Evolutionary conservation across 1,140 invertebrate species (phyloP).

Genomic region (Oscheius sp.): DNA sequence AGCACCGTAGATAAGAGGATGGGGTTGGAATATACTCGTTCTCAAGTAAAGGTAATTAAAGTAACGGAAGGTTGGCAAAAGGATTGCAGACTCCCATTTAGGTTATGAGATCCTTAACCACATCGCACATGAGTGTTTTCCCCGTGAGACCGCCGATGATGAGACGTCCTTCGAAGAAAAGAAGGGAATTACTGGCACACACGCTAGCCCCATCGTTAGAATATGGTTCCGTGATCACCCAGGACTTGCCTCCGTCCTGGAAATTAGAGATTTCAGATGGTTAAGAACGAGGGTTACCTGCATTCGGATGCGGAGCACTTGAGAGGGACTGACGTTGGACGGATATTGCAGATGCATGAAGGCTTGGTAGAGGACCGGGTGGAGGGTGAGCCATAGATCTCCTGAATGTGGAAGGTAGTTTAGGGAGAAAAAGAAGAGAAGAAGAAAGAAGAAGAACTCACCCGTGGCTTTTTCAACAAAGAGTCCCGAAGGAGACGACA

Average conservation of each 20-base stretch:
- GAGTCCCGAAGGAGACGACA: conserved; percentile 15
- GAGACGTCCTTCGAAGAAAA: conserved; percentile 20
- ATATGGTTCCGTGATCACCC: conserved; percentile 37
- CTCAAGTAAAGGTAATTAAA: too few relatives aligned
- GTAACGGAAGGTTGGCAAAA: too few relatives aligned
- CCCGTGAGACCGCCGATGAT: conserved; percentile 26
- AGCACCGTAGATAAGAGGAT: too few relatives aligned
- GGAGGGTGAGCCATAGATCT: conserved; percentile 1
- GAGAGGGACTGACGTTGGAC: neutral
- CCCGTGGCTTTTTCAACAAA: conserved; percentile 10
- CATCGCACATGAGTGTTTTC: conserved; percentile 13
- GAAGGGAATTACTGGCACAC: conserved; percentile 14
- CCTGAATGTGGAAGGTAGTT: neutral
- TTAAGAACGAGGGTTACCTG: neutral
- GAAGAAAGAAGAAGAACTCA: neutral
- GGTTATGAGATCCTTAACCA: conserved; percentile 12
- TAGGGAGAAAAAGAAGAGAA: neutral
- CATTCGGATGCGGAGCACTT: conserved; percentile 18
- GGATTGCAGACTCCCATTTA: too few relatives aligned
- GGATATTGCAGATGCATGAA: neutral
- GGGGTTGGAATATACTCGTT: too few relatives aligned
- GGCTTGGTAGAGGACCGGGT: conserved; percentile 11
- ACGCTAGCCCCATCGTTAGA: conserved; percentile 37
- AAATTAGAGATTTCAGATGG: neutral
- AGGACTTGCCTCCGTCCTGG: conserved; percentile 29